Base-by-base conservation (phyloP, 2,113 vertebrate species). In the Neodontobutis hainanensis region DNA sequence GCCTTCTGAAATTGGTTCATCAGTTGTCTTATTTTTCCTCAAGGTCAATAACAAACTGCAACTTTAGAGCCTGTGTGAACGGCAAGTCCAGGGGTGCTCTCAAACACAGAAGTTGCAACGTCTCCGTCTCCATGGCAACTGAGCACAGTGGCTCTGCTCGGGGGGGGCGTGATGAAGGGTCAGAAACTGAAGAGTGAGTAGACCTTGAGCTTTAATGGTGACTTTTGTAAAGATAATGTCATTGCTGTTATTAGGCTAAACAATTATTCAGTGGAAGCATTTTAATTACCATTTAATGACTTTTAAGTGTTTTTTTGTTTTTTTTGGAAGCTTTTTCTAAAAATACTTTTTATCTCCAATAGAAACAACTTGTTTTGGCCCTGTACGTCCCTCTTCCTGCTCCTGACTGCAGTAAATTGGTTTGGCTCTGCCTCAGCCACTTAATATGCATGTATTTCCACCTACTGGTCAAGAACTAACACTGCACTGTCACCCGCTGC, bases 361-460 rank as follows among this genome's bases (percentile, higher is more conserved):
- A 8, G 59, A 42, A 42, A 40, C 6, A 4, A 50, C 36, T 5
- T 42, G 5, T 68, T 50, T 45, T 27, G 9, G 19, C 11, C 40
- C 32, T 12, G 49, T 32, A 48, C 14, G 15, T 40, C 50, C 51
- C 15, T 49, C 32, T 40, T 46, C n/a, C 50, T 74, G 65, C 51
- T 35, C 14, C 36, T 45, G 61, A 27, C 75, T 84, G 75, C 81
- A 85, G 83, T 62, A 67, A 88, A 71, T n/a, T 47, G 71, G 60
- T 68, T 59, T 81, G 85, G 70, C 74, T 75, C 40, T 61, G 59
- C 70, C 83, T 83, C 85, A 88, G 55, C 74, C 73, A 84, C 86
- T 89, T 83, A 88, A 89, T 86, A 88, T 88, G 87, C 82, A 88
- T 78, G 70, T 48, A 86, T 88, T 86, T 82, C 90, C 87, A 73